Base-by-base conservation (phyloP, 2,888 invertebrate genomes). In the Rapana venosa region DNA sequence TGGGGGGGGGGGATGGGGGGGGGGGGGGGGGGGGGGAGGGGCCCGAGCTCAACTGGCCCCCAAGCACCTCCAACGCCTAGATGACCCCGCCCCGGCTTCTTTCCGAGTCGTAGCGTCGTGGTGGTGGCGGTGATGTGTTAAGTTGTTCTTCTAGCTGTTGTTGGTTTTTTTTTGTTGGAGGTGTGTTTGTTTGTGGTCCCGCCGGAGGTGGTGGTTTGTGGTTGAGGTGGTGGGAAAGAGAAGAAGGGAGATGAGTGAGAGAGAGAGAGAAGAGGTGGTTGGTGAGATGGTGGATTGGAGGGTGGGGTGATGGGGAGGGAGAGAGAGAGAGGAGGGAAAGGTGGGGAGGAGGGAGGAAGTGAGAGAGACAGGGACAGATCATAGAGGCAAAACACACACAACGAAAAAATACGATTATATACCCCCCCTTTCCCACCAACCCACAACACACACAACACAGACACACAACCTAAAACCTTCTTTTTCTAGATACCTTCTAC, bases 1-100 rank as follows among this genome's bases (percentile, higher is more conserved):
- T 95, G 94, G 8, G 91, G 91, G 17, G 94, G 91, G 90, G 95
- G 95, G 77, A 94, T 94, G 89, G 94, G 94, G 94, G 94, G 94
- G 1, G 95, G 92, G 11, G 93, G 87, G 94, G 93, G 87, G 93
- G 92, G 36, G 91, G 92, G 77, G 77, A 32, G 0, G 70, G n/a
- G 32, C 77, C 77, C 17, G n/a, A n/a, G 77, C 77, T 20, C 47
- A n/a, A n/a, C 47, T 47, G 47, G 47, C 47, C 8, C 8, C 47
- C 47, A 47, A 8, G 47, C 47, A 47, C 47, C 47, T 47, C 47
- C 47, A 47, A 8, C 4, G 47, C 47, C 47, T 47, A 47, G 47
- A 47, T 87, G 92, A 92, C 0, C 92, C 92, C 87, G 92, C 92
- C 0, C 92, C 92, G 87, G 92, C 92, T 0, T 93, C 92, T 36